Base-by-base conservation (phyloP, 2,888 invertebrate genomes). In the Cryptocheilus praepositus region DNA sequence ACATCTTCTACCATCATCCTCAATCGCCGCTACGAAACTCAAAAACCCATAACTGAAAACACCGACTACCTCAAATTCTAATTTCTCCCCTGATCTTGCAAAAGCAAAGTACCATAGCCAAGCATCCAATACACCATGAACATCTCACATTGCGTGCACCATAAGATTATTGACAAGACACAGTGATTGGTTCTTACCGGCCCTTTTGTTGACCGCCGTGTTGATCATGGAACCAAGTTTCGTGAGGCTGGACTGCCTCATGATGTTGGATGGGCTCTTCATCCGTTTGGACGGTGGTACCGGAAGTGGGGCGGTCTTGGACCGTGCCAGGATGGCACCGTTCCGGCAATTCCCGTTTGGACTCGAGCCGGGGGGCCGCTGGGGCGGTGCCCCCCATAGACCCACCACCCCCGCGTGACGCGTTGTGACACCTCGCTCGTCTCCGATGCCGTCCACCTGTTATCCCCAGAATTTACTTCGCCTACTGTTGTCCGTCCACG, bases 221-320 rank as follows among this genome's bases (percentile, higher is more conserved):
- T 92, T 92, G 77, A 92, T 90, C 89, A 92, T 92, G 79, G 91
- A 91, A 49, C 92, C 92, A 73, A 92, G 90, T 86, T 91, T 91
- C 63, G 92, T 92, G 85, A 92, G 91, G 88, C 92, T 92, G 73
- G 92, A 91, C 84, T 92, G 92, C 72, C 92, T 90, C 87, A 91
- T 92, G 85, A 92, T 89, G 77, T 87, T 85, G 70, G 88, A 88
- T 52, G 89, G 88, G 73, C 89, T 89, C 84, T 89, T 87, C 87
- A 89, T 88, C 82, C 87, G 86, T 82, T 88, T 89, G 79, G 85
- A 75, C 65, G 76, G 74, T 67, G 79, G 84, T 68, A 81, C 82
- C 79, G 82, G 76, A 76, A 83, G 73, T 68, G 82, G 71, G 68
- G 81, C 77, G 60, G 86, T 80, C 71, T 81, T 82, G 69, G 83